These are phyloP conservation scores for Callyntrura guangdongensis DNA, from an alignment of 2,888 invertebrate species.

Conservation along the genomic window DNA sequence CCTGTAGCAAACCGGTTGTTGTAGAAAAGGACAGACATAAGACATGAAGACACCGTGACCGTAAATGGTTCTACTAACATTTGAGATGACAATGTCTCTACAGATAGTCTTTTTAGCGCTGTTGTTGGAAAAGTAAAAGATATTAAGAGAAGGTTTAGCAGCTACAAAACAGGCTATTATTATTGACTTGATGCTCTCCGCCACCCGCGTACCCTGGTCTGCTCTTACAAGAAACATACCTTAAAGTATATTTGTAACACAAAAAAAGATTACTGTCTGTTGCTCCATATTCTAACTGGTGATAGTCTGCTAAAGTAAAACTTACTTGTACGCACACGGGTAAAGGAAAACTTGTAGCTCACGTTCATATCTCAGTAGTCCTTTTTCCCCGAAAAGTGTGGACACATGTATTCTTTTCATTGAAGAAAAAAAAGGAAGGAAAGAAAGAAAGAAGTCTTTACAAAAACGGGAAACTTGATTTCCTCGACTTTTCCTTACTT, in stretches of 20 bases:
- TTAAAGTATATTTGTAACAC: background rate
- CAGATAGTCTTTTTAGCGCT: conserved; percentile 48
- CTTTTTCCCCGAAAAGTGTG: conserved; percentile 40
- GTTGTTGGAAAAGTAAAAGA: conserved; percentile 30
- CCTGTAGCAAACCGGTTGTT: background rate
- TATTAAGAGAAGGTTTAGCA: conserved; percentile 21
- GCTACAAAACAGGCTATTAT: conserved; percentile 48
- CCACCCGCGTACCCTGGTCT: background rate
- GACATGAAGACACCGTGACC: conserved; percentile 16
- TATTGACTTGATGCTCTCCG: conserved; percentile 49
- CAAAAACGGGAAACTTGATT: conserved; percentile 70
- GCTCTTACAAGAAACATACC: background rate
- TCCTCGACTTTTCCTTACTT: conserved; percentile 51
- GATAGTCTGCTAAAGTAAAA: background rate
- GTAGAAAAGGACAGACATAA: background rate
- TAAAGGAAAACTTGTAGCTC: conserved; percentile 51
- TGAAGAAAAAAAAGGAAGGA: conserved; percentile 31
- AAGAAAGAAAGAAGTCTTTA: background rate
- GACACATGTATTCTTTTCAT: conserved; percentile 47
- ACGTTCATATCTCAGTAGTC: background rate
- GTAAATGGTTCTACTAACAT: conserved; percentile 56
- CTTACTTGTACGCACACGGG: background rate
- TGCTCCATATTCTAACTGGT: conserved; percentile 36
- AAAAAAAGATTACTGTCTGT: conserved; percentile 32
- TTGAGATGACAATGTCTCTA: conserved; percentile 52